phyloP scores from a whole-genome alignment of 2,888 invertebrate species.

The Amphiduros pacificus region DNA sequence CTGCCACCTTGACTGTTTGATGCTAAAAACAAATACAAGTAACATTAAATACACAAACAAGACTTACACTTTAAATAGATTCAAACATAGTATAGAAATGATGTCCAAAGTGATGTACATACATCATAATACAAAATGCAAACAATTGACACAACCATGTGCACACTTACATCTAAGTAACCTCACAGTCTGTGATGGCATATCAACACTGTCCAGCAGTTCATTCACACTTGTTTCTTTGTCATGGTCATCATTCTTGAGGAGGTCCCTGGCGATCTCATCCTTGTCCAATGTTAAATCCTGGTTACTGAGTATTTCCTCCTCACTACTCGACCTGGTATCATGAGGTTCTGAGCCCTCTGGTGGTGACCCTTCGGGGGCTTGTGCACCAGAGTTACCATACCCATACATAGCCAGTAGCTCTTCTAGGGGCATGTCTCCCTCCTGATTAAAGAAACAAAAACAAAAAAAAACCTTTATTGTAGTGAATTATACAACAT shows the following conservation, averaged over 20 bases:
- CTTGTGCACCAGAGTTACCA: constrained; percentile 21
- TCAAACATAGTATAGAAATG: no score
- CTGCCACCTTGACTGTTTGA: constrained; percentile 39
- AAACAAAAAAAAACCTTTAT: no score
- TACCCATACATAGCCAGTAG: constrained; percentile 87
- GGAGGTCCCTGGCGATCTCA: constrained; percentile 42
- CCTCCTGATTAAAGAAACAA: no score
- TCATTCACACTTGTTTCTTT: constrained; percentile 55
- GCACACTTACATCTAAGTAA: constrained; percentile 66
- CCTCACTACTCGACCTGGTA: constrained; percentile 58
- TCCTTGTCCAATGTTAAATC: constrained; percentile 60
- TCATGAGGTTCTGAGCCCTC: constrained; percentile 31
- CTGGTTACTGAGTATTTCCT: constrained; percentile 60
- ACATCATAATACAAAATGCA: no score
- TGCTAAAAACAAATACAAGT: no score
- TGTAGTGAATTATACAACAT: no score
- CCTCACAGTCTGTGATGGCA: constrained; percentile 61
- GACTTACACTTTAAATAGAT: no score
- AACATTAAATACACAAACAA: no score
- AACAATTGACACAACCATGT: background rate
- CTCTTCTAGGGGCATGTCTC: constrained; percentile 95
- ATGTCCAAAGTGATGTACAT: no score
- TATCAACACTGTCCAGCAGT: constrained; percentile 49
- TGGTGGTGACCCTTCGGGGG: background rate
- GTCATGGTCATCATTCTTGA: constrained; percentile 51